Percentiles rank a stretch among this genome's conserved stretches.
Conservation (phyloP, 2,797 vertebrate species). For the Poeciliopsis turneri region DNA sequence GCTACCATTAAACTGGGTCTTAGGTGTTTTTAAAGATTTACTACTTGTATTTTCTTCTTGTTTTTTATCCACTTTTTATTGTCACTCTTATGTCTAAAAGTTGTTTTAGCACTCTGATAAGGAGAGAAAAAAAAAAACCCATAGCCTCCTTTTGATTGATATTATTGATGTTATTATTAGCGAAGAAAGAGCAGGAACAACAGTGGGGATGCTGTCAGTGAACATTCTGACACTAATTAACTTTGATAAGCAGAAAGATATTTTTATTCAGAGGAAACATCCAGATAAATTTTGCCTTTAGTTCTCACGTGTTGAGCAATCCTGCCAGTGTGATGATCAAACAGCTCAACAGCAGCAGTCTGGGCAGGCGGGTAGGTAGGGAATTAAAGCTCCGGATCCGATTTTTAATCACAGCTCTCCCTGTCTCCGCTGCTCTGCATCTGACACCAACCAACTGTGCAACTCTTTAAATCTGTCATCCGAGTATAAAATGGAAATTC, state of each 20-base stretch:
- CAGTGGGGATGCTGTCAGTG: slow-evolving; percentile 40
- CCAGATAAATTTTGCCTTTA: slow-evolving; percentile 49
- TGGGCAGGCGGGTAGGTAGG: slow-evolving; percentile 62
- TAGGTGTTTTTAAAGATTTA: slow-evolving; percentile 70
- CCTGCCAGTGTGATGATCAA: slow-evolving; percentile 72
- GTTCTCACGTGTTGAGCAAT: slow-evolving; percentile 51
- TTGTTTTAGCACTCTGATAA: slow-evolving; percentile 20
- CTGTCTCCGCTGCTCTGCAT: slow-evolving; percentile 61
- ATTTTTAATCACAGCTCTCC: slow-evolving; percentile 78
- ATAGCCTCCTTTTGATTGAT: slow-evolving; percentile 58
- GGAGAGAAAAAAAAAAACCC: slow-evolving; percentile 32
- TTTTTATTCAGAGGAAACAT: slow-evolving; percentile 56
- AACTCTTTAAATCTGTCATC: slow-evolving; percentile 69
- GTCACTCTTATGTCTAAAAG: slow-evolving; percentile 51
- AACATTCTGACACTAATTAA: slow-evolving; percentile 68
- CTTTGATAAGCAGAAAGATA: slow-evolving; percentile 49
- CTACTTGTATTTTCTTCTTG: slow-evolving; percentile 53
- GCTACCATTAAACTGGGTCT: slow-evolving; percentile 60
- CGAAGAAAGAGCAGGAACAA: slow-evolving; percentile 33
- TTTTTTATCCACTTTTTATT: slow-evolving; percentile 58
- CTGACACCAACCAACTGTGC: slow-evolving; percentile 68
- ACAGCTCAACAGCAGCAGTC: slow-evolving; percentile 70
- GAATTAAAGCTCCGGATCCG: slow-evolving; percentile 76
- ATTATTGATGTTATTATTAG: slow-evolving; percentile 59
- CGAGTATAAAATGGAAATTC: slow-evolving; percentile 65